Evolutionary conservation across 2,113 vertebrate species (phyloP).

Genomic region (Zootoca vivipara): DNA sequence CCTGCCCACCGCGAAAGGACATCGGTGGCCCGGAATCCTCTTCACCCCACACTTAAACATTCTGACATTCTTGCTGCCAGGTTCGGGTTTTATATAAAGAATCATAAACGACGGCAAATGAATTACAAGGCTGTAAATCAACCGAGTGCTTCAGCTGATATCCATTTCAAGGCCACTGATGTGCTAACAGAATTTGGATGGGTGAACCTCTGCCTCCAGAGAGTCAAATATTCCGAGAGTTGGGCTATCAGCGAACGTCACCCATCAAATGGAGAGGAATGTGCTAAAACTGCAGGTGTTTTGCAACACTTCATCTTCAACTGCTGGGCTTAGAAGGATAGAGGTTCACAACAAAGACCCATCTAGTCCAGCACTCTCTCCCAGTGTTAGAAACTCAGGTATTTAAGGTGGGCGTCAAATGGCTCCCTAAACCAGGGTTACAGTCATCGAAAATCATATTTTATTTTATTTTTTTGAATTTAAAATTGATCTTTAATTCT

Average conservation of each 20-base stretch:
- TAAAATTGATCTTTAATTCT: too few relatives aligned
- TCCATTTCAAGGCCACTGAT: conserved; percentile 28
- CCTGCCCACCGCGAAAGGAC: conserved; percentile 42
- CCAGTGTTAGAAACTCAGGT: too few relatives aligned
- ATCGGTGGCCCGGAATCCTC: conserved; percentile 33
- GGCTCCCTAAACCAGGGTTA: too few relatives aligned
- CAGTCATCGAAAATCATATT: too few relatives aligned
- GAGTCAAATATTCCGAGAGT: conserved; percentile 47
- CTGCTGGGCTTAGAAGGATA: too few relatives aligned
- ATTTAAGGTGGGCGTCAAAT: too few relatives aligned
- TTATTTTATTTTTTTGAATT: too few relatives aligned
- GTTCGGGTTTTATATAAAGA: conserved; percentile 59
- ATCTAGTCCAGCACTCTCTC: too few relatives aligned
- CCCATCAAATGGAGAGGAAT: conserved; percentile 27
- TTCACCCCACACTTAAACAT: conserved; percentile 52
- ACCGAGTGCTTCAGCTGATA: conserved; percentile 55
- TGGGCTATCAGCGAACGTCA: conserved; percentile 20
- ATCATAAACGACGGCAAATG: conserved; percentile 61
- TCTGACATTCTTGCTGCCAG: conserved; percentile 14
- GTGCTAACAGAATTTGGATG: conserved; percentile 38
- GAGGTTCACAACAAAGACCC: background rate
- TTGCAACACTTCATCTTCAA: background rate
- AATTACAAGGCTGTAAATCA: conserved; percentile 66
- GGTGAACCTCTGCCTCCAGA: conserved; percentile 42
- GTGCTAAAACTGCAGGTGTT: background rate